Base-by-base conservation (phyloP, 2,888 invertebrate species). In the Trachelus tabidus region DNA sequence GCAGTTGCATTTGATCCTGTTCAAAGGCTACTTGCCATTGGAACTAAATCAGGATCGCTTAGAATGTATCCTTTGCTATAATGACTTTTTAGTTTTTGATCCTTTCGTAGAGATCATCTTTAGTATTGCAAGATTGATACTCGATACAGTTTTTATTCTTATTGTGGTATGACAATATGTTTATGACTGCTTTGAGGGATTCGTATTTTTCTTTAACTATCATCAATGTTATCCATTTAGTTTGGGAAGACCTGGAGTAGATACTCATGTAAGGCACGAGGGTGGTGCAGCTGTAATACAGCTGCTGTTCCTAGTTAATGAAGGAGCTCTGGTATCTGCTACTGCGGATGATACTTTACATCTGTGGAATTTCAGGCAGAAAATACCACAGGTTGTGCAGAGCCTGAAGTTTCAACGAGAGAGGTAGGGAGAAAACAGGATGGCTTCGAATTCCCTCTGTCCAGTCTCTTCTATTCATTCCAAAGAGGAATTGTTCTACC, bases 1-100 rank as follows among this genome's bases (percentile, higher is more conserved):
- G 97, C 98, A 80, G 94, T 99, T 93, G 99, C 99, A 81, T 99
- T 97, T 94, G 99, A 99, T 94, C 98, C 99, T 84, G 96, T 99
- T 89, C 99, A 99, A 93, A 96, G 96, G 92, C 94, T 99, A 83
- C 94, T 99, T 91, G 99, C 98, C 84, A 97, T 99, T 92, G 99
- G 99, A 81, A 98, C 98, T 90, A 98, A 98, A 93, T 95, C 95
- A 87, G 99, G 99, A 90, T 97, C 97, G 87, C 95, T 99, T 86
- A 94, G 98, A 93, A 96, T 99, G 98, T 99, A 97, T 96, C 97
- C 96, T 96, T 96, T 95, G 92, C 85, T 83, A 81, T 75, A 68
- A 31, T 31, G 15, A 71, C n/a, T 30, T 34, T 69, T 30, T 75
- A 34, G 35, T 23, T 76, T 69, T 76, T 23, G 11, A 37, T 33